Conservation (phyloP, 1,140 invertebrate genomes). For the Ceratina calcarata region DNA sequence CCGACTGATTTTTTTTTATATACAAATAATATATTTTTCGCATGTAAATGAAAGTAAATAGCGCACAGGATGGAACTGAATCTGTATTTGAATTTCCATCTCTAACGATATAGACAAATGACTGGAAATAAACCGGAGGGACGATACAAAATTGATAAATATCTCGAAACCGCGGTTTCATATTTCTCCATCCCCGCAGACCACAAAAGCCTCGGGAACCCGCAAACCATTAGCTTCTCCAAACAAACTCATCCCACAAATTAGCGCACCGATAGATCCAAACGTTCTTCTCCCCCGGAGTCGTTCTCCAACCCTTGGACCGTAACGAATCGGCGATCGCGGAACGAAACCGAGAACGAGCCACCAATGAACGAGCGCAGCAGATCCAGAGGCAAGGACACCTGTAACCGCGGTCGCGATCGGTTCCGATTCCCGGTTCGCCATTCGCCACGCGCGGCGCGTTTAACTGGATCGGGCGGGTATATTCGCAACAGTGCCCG, state of each 20-base stretch:
- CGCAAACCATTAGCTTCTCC: neutral
- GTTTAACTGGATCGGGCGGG: conserved; percentile 52
- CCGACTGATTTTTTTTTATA: neutral
- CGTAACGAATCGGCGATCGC: neutral
- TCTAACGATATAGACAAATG: no score
- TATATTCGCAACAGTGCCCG: conserved; percentile 22
- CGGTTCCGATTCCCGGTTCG: neutral
- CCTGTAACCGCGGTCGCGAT: conserved; percentile 8
- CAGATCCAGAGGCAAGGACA: conserved; percentile 5
- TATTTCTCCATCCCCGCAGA: neutral
- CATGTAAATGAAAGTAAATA: no score
- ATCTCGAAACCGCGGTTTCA: no score
- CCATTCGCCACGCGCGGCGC: neutral
- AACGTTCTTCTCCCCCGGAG: neutral
- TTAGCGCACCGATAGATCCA: neutral
- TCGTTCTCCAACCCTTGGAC: neutral
- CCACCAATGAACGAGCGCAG: neutral
- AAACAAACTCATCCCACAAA: conserved; percentile 1
- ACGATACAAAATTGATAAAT: no score
- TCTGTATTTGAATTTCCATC: no score
- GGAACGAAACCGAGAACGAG: neutral
- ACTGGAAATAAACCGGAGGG: no score
- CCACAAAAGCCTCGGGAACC: neutral
- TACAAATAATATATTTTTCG: no score
- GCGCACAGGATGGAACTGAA: no score